Conservation (phyloP, 2,797 vertebrate species). For the Chanos chanos region DNA sequence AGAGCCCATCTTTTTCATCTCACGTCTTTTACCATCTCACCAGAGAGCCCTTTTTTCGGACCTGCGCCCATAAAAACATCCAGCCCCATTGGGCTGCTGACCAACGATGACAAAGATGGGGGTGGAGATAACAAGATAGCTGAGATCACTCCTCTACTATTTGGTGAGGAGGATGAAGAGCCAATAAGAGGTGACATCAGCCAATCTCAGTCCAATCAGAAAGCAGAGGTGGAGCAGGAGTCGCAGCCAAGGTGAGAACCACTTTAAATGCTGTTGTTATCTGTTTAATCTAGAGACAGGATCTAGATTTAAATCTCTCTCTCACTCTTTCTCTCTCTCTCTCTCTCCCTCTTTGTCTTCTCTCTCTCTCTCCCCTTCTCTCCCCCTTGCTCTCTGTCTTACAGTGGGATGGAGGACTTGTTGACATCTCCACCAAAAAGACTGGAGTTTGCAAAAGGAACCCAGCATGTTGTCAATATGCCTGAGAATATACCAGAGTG, state of each 20-base stretch:
- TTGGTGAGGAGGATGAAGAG: constrained; percentile 43
- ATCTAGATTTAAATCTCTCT: too few relatives aligned
- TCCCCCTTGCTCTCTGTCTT: neutral
- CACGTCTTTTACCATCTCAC: neutral
- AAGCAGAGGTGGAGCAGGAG: neutral
- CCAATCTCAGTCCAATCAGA: neutral
- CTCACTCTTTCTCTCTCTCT: too few relatives aligned
- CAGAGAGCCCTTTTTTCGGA: constrained; percentile 41
- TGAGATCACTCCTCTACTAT: constrained; percentile 50
- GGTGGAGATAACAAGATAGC: constrained; percentile 12
- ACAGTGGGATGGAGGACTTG: constrained; percentile 18
- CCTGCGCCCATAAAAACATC: constrained; percentile 61
- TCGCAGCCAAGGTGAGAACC: constrained; percentile 40
- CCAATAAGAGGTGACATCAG: constrained; percentile 23
- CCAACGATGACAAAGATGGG: neutral
- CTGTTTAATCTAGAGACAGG: too few relatives aligned
- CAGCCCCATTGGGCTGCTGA: constrained; percentile 55
- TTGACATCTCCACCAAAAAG: constrained; percentile 24
- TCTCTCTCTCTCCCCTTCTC: neutral
- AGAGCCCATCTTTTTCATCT: neutral
- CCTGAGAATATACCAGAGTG: constrained; percentile 14
- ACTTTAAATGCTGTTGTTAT: neutral
- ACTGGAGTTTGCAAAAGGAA: constrained; percentile 21
- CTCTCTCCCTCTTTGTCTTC: neutral
- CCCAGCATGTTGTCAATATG: neutral